Conservation (phyloP, 2,113 vertebrate species). For the Eleginops maclovinus region DNA sequence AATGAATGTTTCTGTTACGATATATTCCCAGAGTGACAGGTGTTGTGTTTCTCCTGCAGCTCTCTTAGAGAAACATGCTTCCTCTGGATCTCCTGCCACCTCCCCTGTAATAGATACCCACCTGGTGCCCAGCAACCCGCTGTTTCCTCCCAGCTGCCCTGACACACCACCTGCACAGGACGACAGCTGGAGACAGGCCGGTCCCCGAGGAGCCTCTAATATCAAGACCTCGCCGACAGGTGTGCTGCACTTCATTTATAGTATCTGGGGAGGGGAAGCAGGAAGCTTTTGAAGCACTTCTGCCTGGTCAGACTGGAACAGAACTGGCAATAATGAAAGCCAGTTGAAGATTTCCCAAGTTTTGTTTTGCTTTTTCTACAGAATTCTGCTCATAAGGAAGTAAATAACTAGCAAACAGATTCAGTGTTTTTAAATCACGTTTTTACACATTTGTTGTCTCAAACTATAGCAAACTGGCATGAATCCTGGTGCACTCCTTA, state of each 20-base stretch:
- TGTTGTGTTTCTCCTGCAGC: constrained; percentile 56
- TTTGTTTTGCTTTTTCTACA: too few species aligned
- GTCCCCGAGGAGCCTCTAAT: constrained; percentile 38
- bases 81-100: constrained; percentile 61
- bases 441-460: not conserved
- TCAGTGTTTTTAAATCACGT: not conserved
- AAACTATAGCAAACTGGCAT: not conserved
- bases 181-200: constrained; percentile 74
- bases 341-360: too few species aligned
- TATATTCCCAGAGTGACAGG: not conserved
- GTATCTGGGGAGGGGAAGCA: not conserved
- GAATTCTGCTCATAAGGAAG: too few species aligned
- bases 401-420: too few species aligned
- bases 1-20: not conserved
- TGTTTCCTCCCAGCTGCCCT: constrained; percentile 77
- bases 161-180: constrained; percentile 76
- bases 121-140: constrained; percentile 75
- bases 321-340: not conserved
- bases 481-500: not conserved
- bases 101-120: constrained; percentile 74
- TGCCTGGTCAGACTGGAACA: constrained; percentile 2
- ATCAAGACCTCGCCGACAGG: constrained; percentile 66
- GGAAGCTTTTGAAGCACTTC: constrained; percentile 25
- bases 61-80: constrained; percentile 75
- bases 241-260: constrained; percentile 32